Evolutionary conservation across 1,140 invertebrate genomes (phyloP).

Genomic region (Vanessa tameamea): DNA sequence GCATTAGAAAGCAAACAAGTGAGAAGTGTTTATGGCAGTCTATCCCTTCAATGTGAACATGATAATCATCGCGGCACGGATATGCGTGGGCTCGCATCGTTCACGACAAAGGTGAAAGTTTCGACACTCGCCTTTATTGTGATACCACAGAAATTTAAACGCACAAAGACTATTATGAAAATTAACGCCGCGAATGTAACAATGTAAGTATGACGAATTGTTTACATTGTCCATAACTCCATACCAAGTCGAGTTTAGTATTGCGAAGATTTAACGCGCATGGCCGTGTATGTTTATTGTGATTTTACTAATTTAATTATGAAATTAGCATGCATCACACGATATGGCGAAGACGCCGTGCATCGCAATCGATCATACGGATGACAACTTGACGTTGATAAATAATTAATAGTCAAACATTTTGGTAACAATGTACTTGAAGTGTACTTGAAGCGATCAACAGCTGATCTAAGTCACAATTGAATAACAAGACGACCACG

Average conservation of each 20-base stretch:
- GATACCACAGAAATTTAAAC: constrained; percentile 40
- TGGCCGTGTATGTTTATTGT: constrained; percentile 22
- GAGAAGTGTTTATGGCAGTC: constrained; percentile 22
- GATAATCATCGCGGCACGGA: constrained; percentile 45
- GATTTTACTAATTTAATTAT: constrained; percentile 18
- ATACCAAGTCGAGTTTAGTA: constrained; percentile 22
- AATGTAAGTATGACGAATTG: constrained; percentile 40
- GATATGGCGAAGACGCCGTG: constrained; percentile 7
- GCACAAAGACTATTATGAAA: constrained; percentile 42
- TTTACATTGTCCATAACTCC: constrained; percentile 30
- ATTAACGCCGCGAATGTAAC: constrained; percentile 33
- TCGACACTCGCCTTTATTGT: constrained; percentile 41
- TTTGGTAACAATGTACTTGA: background rate
- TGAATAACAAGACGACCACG: background rate
- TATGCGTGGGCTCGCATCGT: constrained; percentile 42
- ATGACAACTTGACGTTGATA: constrained; percentile 26
- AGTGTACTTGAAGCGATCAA: constrained; percentile 1
- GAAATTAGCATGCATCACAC: constrained; percentile 26
- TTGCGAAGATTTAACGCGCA: constrained; percentile 33
- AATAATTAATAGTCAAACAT: constrained; percentile 5
- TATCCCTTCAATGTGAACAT: constrained; percentile 40
- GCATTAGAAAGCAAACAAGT: constrained; percentile 31
- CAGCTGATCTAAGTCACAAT: background rate
- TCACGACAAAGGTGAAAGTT: constrained; percentile 52
- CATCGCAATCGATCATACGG: constrained; percentile 19